Base-by-base conservation (phyloP, 2,888 invertebrate species). In the Mamestra brassicae region DNA sequence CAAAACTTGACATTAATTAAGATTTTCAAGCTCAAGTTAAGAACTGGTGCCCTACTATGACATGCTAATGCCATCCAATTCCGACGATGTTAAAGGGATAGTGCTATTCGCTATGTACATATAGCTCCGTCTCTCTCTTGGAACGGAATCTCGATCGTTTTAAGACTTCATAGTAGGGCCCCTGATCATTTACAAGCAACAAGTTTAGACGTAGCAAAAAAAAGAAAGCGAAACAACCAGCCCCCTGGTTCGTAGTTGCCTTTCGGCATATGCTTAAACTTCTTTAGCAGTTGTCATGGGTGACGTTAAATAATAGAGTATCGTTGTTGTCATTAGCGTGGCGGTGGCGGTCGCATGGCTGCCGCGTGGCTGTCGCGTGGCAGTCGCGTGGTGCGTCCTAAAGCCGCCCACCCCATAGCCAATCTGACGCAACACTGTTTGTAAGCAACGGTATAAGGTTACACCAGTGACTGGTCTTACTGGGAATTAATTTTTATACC, bases 291-390 rank as follows among this genome's bases (percentile, higher is more conserved):
- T 78, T 77, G 82, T 69, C 68, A 77, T 61, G 76, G 76, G 69
- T 74, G 76, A 81, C 67, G 77, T 67, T 81, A 88, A 84, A 89
- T 82, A 85, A 89, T 74, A 89, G 86, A 87, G 89, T 89, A 89
- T 89, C 89, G 81, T 83, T 85, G 81, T 78, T 82, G 80, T 83
- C 80, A 84, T 87, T 85, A 84, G 74, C 64, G 71, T 75, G 74
- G 84, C 71, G 83, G 81, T 74, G 74, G 79, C 73, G 76, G 74
- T 17, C 88, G 54, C 88, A 89, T 84, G 89, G 63, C 84, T 64
- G 72, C 34, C 86, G 78, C 91, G 91, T 84, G 91, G 67, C 83
- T 63, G 74, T 0, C 50, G 58, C 83, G 89, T 88, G 89, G 80
- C 80, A 58, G 71, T 42, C 68, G 74, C 78, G 85, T 84, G 87